A percentile compares a stretch with the other conserved stretches of the same genome.
phyloP scores from a whole-genome alignment of 2,113 vertebrate species.

The Crotalus tigris region DNA sequence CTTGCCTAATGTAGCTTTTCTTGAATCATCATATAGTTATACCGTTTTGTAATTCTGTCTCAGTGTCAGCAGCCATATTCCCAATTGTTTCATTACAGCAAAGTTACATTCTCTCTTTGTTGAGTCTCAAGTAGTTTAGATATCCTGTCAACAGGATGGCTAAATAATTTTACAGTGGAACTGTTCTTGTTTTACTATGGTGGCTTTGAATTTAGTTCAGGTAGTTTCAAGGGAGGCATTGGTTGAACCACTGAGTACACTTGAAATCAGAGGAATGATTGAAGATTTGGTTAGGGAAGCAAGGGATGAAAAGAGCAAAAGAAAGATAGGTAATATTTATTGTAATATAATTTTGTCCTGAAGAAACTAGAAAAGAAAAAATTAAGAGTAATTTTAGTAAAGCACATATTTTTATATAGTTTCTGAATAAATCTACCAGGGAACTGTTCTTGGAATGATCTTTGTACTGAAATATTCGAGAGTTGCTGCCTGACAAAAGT shows the following conservation, averaged over 20 bases:
- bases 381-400: background rate
- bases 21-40: background rate
- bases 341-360: background rate
- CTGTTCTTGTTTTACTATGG: background rate
- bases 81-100: background rate
- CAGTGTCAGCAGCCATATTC: background rate
- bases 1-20: background rate
- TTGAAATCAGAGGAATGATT: background rate
- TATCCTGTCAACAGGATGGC: background rate
- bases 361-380: background rate
- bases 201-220: background rate
- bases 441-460: background rate
- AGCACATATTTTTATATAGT: background rate
- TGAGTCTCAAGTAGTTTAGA: background rate
- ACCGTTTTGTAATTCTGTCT: background rate
- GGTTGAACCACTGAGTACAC: background rate
- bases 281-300: background rate
- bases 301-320: background rate
- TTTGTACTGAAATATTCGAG: background rate
- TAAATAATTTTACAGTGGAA: background rate
- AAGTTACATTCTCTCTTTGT: background rate
- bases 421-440: background rate
- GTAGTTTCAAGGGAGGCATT: background rate
- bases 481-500: background rate
- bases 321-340: background rate